These are phyloP conservation scores for Drosophila biarmipes DNA, from an alignment of 1,140 invertebrate species.

Conservation along the genomic window DNA sequence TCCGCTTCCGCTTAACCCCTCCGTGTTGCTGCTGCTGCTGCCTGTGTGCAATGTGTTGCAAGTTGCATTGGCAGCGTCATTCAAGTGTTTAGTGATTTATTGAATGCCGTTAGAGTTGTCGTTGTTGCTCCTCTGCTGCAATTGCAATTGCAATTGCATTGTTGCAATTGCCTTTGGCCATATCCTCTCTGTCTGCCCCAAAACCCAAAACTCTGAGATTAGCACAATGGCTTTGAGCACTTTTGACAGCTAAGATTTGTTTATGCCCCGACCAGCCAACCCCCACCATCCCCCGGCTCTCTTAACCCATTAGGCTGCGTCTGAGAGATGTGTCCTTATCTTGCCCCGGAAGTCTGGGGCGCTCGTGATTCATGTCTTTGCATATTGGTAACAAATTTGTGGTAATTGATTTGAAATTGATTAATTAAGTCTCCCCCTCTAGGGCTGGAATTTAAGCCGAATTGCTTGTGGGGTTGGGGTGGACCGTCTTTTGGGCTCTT, in stretches of 20 bases:
- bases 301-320: not conserved
- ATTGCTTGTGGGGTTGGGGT: no score
- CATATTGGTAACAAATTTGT: conserved; percentile 83
- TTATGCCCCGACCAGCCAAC: conserved; percentile 41
- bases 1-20: conserved; percentile 12
- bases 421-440: conserved; percentile 66
- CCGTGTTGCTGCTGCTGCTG: conserved; percentile 1
- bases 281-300: not conserved
- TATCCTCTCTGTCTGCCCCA: conserved; percentile 12
- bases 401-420: conserved; percentile 83
- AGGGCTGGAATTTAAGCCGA: not conserved
- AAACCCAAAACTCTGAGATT: conserved; percentile 52
- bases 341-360: conserved; percentile 18
- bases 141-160: conserved; percentile 37
- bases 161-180: conserved; percentile 25
- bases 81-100: conserved; percentile 84
- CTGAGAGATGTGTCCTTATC: conserved; percentile 46
- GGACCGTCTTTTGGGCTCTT: no score
- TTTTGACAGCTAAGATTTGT: conserved; percentile 82
- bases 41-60: conserved; percentile 73
- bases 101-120: conserved; percentile 76
- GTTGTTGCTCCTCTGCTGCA: conserved; percentile 11
- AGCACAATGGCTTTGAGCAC: conserved; percentile 82
- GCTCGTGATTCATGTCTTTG: conserved; percentile 74
- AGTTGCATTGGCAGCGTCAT: conserved; percentile 82